Evolutionary conservation across 1,140 invertebrate species (phyloP).

Genomic region (Leptestheria dahalacensis): DNA sequence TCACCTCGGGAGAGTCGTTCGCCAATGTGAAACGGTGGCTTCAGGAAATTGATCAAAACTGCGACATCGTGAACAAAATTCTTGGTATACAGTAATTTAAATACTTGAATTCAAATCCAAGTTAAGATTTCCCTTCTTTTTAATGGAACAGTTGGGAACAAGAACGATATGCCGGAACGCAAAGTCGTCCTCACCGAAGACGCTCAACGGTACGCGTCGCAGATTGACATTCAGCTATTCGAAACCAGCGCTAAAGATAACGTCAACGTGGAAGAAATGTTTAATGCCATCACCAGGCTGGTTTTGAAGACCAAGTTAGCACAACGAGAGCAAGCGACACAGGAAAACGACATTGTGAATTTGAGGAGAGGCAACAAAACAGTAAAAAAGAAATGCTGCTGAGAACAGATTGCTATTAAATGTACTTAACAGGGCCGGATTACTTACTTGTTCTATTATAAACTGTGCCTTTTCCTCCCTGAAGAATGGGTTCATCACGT

Average conservation of each 20-base stretch:
- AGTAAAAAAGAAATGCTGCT: conserved; percentile 25
- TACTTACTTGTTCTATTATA: too few relatives aligned
- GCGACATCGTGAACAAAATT: conserved; percentile 97
- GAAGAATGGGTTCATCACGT: too few relatives aligned
- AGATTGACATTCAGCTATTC: conserved; percentile 92
- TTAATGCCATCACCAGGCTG: conserved; percentile 52
- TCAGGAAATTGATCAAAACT: conserved; percentile 98
- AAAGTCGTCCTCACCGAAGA: conserved; percentile 96
- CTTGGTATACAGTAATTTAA: conserved; percentile 49
- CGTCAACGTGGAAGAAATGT: conserved; percentile 95
- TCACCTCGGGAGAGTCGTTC: conserved; percentile 96
- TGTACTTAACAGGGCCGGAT: too few relatives aligned
- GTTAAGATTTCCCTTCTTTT: conserved; percentile 11
- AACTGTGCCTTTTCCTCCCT: too few relatives aligned
- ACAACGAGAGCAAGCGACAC: conserved; percentile 40
- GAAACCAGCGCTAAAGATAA: conserved; percentile 99
- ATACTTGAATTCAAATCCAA: neutral
- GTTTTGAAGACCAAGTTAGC: conserved; percentile 51
- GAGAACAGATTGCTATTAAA: too few relatives aligned
- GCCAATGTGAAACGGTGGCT: conserved; percentile 96
- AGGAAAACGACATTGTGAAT: conserved; percentile 26
- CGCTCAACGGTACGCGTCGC: conserved; percentile 87
- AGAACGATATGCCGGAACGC: conserved; percentile 91
- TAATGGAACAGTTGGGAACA: conserved; percentile 94
- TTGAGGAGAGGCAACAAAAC: conserved; percentile 15